Percentiles rank a stretch among this genome's conserved stretches.
phyloP scores from a whole-genome alignment of 2,888 invertebrate species.

The Petrolisthes manimaculis region DNA sequence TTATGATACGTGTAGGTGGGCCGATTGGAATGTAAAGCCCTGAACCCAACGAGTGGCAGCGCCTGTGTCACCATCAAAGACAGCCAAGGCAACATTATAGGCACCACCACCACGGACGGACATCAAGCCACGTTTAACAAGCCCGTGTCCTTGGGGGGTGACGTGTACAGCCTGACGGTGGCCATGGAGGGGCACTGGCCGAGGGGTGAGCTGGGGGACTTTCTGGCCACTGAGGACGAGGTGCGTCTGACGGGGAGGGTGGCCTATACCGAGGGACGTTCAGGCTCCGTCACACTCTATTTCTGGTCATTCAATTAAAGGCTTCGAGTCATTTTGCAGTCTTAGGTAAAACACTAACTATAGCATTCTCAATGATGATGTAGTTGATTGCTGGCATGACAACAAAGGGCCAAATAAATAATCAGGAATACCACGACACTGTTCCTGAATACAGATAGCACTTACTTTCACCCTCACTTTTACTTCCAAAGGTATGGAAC shows the following conservation, averaged over 20 bases:
- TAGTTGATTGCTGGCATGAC: background rate
- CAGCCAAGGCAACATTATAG: slow-evolving; percentile 29
- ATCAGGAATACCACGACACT: background rate
- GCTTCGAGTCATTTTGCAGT: background rate
- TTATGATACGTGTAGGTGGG: background rate
- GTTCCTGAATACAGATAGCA: background rate
- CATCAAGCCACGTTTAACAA: slow-evolving; percentile 23
- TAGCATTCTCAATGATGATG: background rate
- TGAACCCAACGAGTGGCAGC: slow-evolving; percentile 39
- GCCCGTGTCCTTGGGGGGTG: slow-evolving; percentile 30
- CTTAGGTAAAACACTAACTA: background rate
- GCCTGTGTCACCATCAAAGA: slow-evolving; percentile 42
- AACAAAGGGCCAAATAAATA: background rate
- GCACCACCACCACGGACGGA: slow-evolving; percentile 31
- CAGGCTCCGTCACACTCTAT: slow-evolving; percentile 31
- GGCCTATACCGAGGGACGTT: slow-evolving; percentile 46
- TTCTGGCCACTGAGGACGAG: slow-evolving; percentile 32
- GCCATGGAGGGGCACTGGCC: slow-evolving; percentile 58
- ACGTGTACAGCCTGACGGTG: slow-evolving; percentile 45
- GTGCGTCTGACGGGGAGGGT: slow-evolving; percentile 39
- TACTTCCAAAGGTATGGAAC: too few species aligned
- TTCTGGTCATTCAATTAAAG: slow-evolving; percentile 53
- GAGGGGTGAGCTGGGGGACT: slow-evolving; percentile 51
- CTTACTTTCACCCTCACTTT: too few species aligned
- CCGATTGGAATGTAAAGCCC: slow-evolving; percentile 39